A percentile compares a stretch with the other conserved stretches of the same genome.
Evolutionary conservation across 2,797 vertebrate genomes (phyloP).

Genomic region (Ataeniobius toweri): DNA sequence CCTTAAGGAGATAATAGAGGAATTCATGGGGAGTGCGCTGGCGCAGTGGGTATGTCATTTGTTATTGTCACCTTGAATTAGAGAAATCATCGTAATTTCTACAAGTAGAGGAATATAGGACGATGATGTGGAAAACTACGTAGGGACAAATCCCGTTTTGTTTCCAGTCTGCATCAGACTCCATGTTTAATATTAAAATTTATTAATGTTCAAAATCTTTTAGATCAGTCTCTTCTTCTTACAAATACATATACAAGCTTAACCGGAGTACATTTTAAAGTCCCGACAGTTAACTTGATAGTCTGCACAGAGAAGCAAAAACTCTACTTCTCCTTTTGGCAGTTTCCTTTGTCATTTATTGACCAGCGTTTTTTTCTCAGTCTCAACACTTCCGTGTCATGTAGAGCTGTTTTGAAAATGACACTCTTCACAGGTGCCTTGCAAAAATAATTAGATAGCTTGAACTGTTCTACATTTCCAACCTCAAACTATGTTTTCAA

Average conservation of each 20-base stretch:
- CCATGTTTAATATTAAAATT: conserved; percentile 3
- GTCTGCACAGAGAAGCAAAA: conserved; percentile 51
- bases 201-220: conserved; percentile 2
- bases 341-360: conserved; percentile 57
- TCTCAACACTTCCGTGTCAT: conserved; percentile 63
- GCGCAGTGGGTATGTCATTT: conserved; percentile 82
- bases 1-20: conserved; percentile 81
- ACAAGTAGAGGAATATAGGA: conserved; percentile 22
- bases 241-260: not conserved
- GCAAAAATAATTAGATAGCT: not conserved
- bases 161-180: conserved; percentile 2
- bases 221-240: not conserved
- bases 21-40: conserved; percentile 83
- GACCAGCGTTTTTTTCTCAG: conserved; percentile 24
- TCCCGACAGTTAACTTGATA: not conserved
- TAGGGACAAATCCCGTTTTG: not conserved
- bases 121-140: conserved; percentile 2
- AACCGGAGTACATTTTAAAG: conserved; percentile 12
- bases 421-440: conserved; percentile 16
- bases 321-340: conserved; percentile 69
- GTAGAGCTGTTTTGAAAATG: conserved; percentile 29
- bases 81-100: conserved; percentile 51
- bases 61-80: conserved; percentile 53
- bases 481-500: not conserved
- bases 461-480: not conserved